phyloP scores from a whole-genome alignment of 2,113 vertebrate species.

The Solenodon paradoxus region DNA sequence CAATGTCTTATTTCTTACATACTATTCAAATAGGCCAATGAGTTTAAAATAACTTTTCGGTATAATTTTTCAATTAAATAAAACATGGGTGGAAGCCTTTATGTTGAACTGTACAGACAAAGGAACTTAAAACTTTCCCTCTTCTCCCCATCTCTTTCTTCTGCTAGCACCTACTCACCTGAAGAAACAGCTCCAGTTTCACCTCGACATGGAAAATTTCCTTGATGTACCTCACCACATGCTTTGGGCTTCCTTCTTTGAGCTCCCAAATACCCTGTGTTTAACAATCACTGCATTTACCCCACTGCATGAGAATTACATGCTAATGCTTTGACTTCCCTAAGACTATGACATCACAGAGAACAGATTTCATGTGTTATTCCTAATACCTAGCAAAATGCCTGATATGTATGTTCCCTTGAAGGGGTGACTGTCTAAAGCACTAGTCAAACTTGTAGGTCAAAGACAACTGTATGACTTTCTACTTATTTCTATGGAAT shows the following conservation, averaged over 20 bases:
- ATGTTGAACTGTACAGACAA: background rate
- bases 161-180: background rate
- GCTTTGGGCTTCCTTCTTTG: background rate
- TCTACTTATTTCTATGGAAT: slow-evolving; percentile 14
- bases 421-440: background rate
- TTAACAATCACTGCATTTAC: background rate
- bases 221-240: background rate
- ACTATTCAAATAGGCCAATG: background rate
- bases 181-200: background rate
- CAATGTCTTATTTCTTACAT: background rate
- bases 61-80: background rate
- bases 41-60: background rate
- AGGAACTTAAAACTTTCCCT: background rate
- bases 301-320: background rate
- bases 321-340: background rate
- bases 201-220: background rate
- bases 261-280: background rate
- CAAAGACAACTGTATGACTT: background rate
- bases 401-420: background rate
- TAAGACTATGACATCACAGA: background rate
- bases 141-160: background rate
- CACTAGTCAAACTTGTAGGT: background rate
- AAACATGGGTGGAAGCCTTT: background rate
- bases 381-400: background rate
- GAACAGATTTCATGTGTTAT: background rate